Base-by-base conservation (phyloP, 2,888 invertebrate genomes). In the Scrobipalpa atriplicella region DNA sequence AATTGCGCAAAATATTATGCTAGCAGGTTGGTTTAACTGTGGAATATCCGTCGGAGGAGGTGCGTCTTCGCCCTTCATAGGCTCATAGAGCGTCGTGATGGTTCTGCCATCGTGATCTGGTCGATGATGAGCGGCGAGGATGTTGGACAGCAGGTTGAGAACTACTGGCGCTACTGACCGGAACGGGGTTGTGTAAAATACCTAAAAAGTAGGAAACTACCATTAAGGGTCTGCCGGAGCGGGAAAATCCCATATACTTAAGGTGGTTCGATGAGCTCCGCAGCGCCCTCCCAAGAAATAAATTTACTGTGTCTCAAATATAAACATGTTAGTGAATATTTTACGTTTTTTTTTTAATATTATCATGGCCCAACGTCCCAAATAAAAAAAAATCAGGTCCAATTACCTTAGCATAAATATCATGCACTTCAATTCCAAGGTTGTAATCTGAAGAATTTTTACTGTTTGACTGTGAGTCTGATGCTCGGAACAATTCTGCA, bases 81-180 rank as follows among this genome's bases (percentile, higher is more conserved):
- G 88, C 11, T 84, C 67, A 74, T 83, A 84, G 64, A 70, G 1
- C 0, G 82, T 73, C 6, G 69, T 69, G 61, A 90, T 71, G 2
- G 75, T 68, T 13, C 63, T 69, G 0, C 74, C 78, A 64, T 68
- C 70, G 0, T 76, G 69, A 47, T 67, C 65, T 6, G 75, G 67
- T 2, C 80, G 51, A 18, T 67, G 21, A 1, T 67, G 72, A 1
- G 75, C 67, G 0, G 83, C 84, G 16, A 88, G 66, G 38, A 92
- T 52, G 76, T 94, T 94, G 38, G 89, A 78, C 5, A 94, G 71
- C 67, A 93, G 68, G 82, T 93, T 93, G 18, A 94, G 71, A 0
- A 92, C 91, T 1, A 93, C 85, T 0, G 95, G 94, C 10, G 94
- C 86, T 60, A 94, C 88, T 82, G 94, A 94, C 0, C 87, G 84